phyloP scores from a whole-genome alignment of 2,888 invertebrate genomes.

The Tiliacea citrago region DNA sequence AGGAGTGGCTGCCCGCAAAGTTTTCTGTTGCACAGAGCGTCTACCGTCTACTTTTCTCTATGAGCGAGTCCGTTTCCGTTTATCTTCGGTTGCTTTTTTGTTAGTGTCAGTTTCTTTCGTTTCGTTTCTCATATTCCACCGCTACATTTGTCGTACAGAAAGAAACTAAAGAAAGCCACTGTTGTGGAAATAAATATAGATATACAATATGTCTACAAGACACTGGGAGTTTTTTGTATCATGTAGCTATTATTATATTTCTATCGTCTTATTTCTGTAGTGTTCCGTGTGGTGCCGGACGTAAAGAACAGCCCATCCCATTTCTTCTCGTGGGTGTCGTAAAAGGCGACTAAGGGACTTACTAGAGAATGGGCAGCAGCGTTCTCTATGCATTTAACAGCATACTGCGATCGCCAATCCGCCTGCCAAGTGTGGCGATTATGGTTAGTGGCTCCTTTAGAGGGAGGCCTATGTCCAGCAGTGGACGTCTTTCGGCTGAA shows the following conservation, averaged over 20 bases:
- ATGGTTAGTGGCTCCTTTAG: too few relatives aligned
- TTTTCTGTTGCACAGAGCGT: conserved; percentile 83
- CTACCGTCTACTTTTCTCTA: conserved; percentile 84
- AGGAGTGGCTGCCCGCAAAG: conserved; percentile 82
- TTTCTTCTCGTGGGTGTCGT: too few relatives aligned
- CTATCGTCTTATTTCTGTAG: background rate
- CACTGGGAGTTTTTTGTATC: background rate
- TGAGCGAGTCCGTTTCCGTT: conserved; percentile 88
- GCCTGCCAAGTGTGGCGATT: too few relatives aligned
- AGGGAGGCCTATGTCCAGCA: too few relatives aligned
- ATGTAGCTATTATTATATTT: background rate
- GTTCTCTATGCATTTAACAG: too few relatives aligned
- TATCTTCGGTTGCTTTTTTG: conserved; percentile 87
- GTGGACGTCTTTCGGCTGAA: too few relatives aligned
- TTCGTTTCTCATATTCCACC: conserved; percentile 84
- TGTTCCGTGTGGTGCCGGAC: too few relatives aligned
- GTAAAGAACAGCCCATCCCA: too few relatives aligned
- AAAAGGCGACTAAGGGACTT: too few relatives aligned
- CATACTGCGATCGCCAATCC: too few relatives aligned
- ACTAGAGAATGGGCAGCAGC: too few relatives aligned
- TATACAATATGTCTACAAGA: conserved; percentile 14
- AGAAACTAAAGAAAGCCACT: conserved; percentile 68
- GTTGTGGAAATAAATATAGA: conserved; percentile 56
- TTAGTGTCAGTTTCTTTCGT: conserved; percentile 83
- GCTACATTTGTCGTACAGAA: conserved; percentile 82